These are phyloP conservation scores for Mormoops blainvillei DNA, from an alignment of 2,113 vertebrate genomes.

Conservation along the genomic window DNA sequence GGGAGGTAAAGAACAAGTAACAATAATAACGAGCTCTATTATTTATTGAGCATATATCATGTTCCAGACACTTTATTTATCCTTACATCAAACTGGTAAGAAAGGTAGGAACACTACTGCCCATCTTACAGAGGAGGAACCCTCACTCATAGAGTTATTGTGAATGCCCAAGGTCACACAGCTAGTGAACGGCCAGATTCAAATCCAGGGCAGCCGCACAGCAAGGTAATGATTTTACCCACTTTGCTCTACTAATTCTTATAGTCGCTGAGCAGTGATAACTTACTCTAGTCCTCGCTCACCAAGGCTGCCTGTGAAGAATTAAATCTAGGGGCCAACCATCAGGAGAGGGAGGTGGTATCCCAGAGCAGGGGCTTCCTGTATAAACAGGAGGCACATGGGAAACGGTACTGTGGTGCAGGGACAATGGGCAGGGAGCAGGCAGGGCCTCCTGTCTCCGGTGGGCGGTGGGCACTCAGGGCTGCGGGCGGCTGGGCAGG, in stretches of 20 bases:
- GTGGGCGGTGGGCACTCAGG: constrained; percentile 53
- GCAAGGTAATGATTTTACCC: background rate
- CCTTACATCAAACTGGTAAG: background rate
- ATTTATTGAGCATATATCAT: background rate
- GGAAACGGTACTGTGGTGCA: constrained; percentile 52
- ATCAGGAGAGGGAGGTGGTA: constrained; percentile 56
- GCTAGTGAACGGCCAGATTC: background rate
- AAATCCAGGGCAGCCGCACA: background rate
- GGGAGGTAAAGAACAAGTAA: background rate
- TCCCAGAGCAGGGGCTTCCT: constrained; percentile 64
- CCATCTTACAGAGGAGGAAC: background rate
- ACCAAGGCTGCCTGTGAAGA: background rate
- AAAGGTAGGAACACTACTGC: background rate
- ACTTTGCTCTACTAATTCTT: background rate
- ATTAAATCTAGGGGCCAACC: constrained; percentile 4
- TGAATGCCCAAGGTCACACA: background rate
- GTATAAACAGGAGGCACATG: constrained; percentile 73
- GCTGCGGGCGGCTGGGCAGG: constrained; percentile 51
- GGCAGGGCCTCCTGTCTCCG: constrained; percentile 70
- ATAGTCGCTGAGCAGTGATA: background rate
- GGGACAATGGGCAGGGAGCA: constrained; percentile 69
- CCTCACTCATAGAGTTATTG: background rate
- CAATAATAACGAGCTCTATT: background rate
- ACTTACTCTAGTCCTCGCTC: background rate
- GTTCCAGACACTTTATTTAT: background rate